Evolutionary conservation across 2,797 vertebrate genomes (phyloP).

Genomic region (Chromobotia macracanthus): DNA sequence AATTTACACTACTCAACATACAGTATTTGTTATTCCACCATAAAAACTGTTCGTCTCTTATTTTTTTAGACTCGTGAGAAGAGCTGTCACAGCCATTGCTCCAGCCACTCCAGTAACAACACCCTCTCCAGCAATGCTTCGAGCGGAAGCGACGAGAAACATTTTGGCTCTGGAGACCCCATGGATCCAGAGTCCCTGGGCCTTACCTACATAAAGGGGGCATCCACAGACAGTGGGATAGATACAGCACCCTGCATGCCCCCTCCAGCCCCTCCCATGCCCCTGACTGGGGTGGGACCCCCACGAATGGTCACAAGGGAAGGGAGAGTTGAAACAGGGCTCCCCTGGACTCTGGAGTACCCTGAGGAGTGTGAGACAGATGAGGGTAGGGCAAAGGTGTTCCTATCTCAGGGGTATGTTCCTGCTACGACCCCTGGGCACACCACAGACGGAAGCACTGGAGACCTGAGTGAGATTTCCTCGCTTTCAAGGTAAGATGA

Average conservation of each 20-base stretch:
- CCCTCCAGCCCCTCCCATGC: conserved; percentile 69
- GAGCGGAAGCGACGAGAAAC: conserved; percentile 81
- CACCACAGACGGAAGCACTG: conserved; percentile 77
- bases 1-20: neutral
- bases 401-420: conserved; percentile 72
- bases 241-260: conserved; percentile 82
- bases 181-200: conserved; percentile 84
- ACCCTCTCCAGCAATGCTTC: conserved; percentile 83
- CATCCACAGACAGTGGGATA: conserved; percentile 85
- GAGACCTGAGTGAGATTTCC: conserved; percentile 84
- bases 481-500: conserved; percentile 82
- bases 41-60: too few relatives aligned
- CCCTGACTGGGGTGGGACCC: conserved; percentile 56
- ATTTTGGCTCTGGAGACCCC: conserved; percentile 83
- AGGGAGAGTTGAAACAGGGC: conserved; percentile 66
- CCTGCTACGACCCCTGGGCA: conserved; percentile 69
- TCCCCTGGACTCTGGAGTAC: conserved; percentile 69
- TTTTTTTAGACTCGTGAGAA: conserved; percentile 78
- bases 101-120: conserved; percentile 85
- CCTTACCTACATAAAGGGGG: conserved; percentile 83
- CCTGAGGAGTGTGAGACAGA: conserved; percentile 63
- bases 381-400: conserved; percentile 73
- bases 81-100: conserved; percentile 71
- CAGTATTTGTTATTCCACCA: neutral
- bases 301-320: conserved; percentile 69